These are phyloP conservation scores for Junonia oenone DNA, from an alignment of 2,888 invertebrate species.

Conservation along the genomic window DNA sequence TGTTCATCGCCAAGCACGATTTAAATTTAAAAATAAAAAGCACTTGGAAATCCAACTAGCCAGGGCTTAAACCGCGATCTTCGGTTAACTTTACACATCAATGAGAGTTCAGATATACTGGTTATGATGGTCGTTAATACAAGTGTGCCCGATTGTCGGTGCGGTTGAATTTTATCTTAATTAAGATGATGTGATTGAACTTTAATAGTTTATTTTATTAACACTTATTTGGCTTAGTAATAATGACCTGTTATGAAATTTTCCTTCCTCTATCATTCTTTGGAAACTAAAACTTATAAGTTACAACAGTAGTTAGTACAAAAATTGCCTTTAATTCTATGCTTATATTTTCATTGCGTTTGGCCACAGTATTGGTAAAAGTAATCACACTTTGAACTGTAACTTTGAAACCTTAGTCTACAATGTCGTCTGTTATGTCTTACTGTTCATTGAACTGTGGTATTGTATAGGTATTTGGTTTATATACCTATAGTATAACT, in stretches of 20 bases:
- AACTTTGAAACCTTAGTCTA: conserved; percentile 12
- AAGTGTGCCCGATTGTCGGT: not conserved
- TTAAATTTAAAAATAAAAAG: too few relatives aligned
- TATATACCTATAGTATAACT: not conserved
- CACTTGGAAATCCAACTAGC: too few relatives aligned
- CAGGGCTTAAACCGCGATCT: too few relatives aligned
- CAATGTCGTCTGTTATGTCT: not conserved
- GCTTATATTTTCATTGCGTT: not conserved
- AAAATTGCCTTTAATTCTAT: not conserved
- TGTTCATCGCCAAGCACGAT: too few relatives aligned
- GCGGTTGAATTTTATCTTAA: not conserved
- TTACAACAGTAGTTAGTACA: too few relatives aligned
- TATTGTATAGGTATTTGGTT: not conserved
- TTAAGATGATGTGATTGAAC: not conserved
- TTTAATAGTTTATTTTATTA: too few relatives aligned
- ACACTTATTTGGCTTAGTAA: too few relatives aligned
- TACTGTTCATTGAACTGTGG: conserved; percentile 2
- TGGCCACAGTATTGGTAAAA: not conserved
- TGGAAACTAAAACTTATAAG: too few relatives aligned
- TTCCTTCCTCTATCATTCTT: too few relatives aligned
- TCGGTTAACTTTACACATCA: too few relatives aligned
- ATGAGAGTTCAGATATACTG: conserved; percentile 4
- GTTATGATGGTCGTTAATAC: not conserved
- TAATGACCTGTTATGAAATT: too few relatives aligned
- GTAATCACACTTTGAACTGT: not conserved